Evolutionary conservation across 2,888 invertebrate species (phyloP), one percentile per base, ranked within the genome.

Genomic region (Anticlea derivata): DNA sequence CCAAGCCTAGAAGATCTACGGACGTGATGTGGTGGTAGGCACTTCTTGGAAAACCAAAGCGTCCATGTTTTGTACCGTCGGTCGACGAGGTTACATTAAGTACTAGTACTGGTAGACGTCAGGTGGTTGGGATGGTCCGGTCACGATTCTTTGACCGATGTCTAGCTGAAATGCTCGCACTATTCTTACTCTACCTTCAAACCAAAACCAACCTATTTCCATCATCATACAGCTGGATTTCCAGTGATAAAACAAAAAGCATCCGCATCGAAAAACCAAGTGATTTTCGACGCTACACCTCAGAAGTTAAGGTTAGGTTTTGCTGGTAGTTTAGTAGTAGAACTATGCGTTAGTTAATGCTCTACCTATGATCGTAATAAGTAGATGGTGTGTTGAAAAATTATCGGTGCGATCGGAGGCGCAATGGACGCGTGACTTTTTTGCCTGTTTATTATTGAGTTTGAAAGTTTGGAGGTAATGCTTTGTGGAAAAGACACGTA

Each of bases 341-440:
- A 80, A 76, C 80, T 73, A 57, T 69, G 75, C 80, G 83, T 84
- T 84, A 79, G 86, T 86, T 88, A 86, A 86, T 87, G 84, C 78
- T 83, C 79, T 82, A 84, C 78, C 86, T 88, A 86, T 84, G 88
- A 87, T 87, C 82, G 86, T 87, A 89, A 88, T 90, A 89, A 89
- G 90, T 87, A 86, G 88, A 89, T 81, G 87, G 86, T 86, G 87
- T 87, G 90, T 89, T 89, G 89, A 90, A 89, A 88, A 90, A 90
- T 89, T 89, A 88, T 89, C 88, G 85, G 85, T 78, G 75, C 84
- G 79, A 88, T 88, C 88, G 85, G 84, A 86, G 89, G 87, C 86
- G 83, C 87, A 86, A 81, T 86, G 84, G 82, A 82, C 80, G 84
- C 83, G 78, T 80, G 78, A 81, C 83, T 89, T 88, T 86, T 89